Evolutionary conservation across 2,113 vertebrate species (phyloP), one percentile per base, ranked within the genome.

Genomic region (Syrmaticus mikado): DNA sequence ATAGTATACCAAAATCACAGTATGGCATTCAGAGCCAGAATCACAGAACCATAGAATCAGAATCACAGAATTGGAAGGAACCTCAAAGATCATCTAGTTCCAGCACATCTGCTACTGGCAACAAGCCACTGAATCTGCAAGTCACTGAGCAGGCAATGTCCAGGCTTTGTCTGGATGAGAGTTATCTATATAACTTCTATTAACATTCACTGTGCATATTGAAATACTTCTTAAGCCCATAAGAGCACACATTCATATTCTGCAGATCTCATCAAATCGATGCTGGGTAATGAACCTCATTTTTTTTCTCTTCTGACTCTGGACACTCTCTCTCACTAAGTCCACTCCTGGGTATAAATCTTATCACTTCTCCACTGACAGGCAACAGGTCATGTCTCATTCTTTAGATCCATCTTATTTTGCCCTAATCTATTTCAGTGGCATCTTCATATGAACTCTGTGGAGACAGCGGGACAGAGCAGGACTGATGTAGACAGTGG

Each of bases 351-450:
- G 15, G 25, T 71, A 22, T 40, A 75, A 77, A 52, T 71, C 32
- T 73, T 85, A 74, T 34, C 11, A 45, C 50, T 46, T 90, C 55
- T 38, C 58, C 65, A 19, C 53, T 45, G 89, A 91, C 64, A 91
- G n/a, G 43, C 58, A 88, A 57, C 38, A 85, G 55, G 28, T 32
- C 53, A 50, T 79, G 66, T 34, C 50, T 91, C 82, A 89, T 85
- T 87, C 85, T 93, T 95, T 30, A 73, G 34, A 30, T 62, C 28
- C 0, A 0, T 43, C 78, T 73, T 46, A 84, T 1, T 89, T 85
- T 92, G 79, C 62, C 85, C 88, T 74, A 81, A 96, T 80, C 52
- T 77, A 82, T n/a, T 85, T 71, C 41, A 60, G 61, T 2, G 10
- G 90, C 73, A 85, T 34, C 34, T 88, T 75, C 0, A 1, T 0